phyloP scores from a whole-genome alignment of 1,140 invertebrate species.

The Drosophila gunungcola region DNA sequence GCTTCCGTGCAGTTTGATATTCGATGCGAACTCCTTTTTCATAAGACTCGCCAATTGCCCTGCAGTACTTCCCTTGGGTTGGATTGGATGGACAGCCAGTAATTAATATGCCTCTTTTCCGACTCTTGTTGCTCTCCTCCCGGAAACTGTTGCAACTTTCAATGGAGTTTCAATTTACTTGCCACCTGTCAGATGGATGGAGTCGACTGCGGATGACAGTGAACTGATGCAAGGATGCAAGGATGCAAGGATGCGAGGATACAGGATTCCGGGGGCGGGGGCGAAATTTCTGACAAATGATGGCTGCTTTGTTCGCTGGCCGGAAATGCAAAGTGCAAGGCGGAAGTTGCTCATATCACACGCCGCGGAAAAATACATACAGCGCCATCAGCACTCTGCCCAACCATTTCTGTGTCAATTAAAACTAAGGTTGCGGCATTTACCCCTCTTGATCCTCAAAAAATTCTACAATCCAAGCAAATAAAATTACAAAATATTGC shows the following conservation, averaged over 20 bases:
- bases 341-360: slow-evolving; percentile 71
- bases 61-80: neutral
- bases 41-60: neutral
- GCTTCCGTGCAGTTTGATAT: neutral
- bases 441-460: slow-evolving; percentile 3
- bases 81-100: slow-evolving; percentile 10
- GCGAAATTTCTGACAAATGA: slow-evolving; percentile 33
- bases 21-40: neutral
- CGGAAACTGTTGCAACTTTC: slow-evolving; percentile 6
- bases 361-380: slow-evolving; percentile 47
- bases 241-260: neutral
- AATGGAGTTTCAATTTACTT: slow-evolving; percentile 48
- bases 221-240: slow-evolving; percentile 2
- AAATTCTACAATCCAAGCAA: slow-evolving; percentile 30
- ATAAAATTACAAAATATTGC: slow-evolving; percentile 60
- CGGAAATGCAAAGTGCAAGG: slow-evolving; percentile 75
- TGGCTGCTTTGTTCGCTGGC: slow-evolving; percentile 45
- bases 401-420: slow-evolving; percentile 36
- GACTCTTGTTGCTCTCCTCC: neutral
- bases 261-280: neutral
- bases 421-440: slow-evolving; percentile 49
- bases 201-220: slow-evolving; percentile 29
- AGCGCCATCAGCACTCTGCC: neutral
- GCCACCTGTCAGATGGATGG: slow-evolving; percentile 37
- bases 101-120: slow-evolving; percentile 28